Conservation (phyloP, 2,797 vertebrate species). For the Neosilurus mollespiculum region DNA sequence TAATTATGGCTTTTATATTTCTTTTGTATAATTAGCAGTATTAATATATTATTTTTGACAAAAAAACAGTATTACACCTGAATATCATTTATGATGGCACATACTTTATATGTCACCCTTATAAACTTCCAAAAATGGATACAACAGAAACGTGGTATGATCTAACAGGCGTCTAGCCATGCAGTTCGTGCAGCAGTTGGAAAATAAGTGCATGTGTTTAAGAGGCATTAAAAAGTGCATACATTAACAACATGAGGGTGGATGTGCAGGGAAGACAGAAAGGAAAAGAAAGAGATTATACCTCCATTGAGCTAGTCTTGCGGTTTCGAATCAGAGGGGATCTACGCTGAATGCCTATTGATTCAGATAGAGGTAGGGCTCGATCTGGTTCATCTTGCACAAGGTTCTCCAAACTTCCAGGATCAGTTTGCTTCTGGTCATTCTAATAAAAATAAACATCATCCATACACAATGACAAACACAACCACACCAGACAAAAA, state of each 20-base stretch:
- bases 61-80: neutral
- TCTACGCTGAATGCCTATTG: conserved; percentile 78
- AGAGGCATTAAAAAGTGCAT: neutral
- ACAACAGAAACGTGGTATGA: neutral
- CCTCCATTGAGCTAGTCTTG: conserved; percentile 98
- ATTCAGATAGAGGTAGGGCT: conserved; percentile 77
- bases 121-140: neutral
- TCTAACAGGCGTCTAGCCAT: neutral
- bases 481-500: neutral
- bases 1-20: neutral
- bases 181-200: neutral
- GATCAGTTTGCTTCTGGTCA: conserved; percentile 85
- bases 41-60: neutral
- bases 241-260: neutral
- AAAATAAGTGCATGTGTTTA: neutral
- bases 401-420: conserved; percentile 88
- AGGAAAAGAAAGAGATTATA: conserved; percentile 58
- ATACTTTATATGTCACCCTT: neutral
- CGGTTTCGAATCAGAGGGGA: conserved; percentile 88
- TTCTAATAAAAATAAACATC: conserved; percentile 69
- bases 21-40: neutral
- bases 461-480: conserved; percentile 10
- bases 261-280: too few species aligned
- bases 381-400: conserved; percentile 81
- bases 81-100: neutral